Conservation (phyloP, 2,113 vertebrate genomes). For the Phrynosoma blainvillii region DNA sequence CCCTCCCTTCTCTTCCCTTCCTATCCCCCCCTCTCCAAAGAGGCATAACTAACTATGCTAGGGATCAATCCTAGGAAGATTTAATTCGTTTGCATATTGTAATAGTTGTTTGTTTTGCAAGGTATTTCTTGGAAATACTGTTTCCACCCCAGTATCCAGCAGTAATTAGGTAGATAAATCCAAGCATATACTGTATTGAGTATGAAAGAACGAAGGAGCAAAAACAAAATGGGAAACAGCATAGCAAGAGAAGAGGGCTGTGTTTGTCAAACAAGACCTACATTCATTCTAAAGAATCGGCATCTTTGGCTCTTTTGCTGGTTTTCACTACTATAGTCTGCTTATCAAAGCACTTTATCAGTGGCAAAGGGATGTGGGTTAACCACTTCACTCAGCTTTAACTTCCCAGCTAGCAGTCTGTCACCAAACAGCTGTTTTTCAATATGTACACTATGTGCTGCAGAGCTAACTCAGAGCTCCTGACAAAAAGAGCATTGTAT, state of each 20-base stretch:
- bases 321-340: conserved; percentile 77
- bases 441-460: conserved; percentile 74
- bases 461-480: conserved; percentile 58
- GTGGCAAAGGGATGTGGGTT: conserved; percentile 91
- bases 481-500: conserved; percentile 80
- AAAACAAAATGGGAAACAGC: conserved; percentile 39
- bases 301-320: conserved; percentile 77
- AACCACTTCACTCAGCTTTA: conserved; percentile 82
- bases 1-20: conserved; percentile 10
- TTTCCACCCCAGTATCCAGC: conserved; percentile 38
- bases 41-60: neutral
- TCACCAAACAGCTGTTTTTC: conserved; percentile 88
- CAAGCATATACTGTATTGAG: neutral
- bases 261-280: conserved; percentile 78
- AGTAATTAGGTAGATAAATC: neutral
- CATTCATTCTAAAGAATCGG: conserved; percentile 82
- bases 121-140: conserved; percentile 65
- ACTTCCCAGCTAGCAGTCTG: conserved; percentile 80
- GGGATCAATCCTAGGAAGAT: neutral
- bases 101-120: conserved; percentile 54
- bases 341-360: conserved; percentile 99
- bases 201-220: conserved; percentile 33
- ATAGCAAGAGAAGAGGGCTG: conserved; percentile 60
- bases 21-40: neutral
- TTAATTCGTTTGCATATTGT: conserved; percentile 40